Conservation (phyloP, 2,888 invertebrate genomes). For the Lutraria lutraria region DNA sequence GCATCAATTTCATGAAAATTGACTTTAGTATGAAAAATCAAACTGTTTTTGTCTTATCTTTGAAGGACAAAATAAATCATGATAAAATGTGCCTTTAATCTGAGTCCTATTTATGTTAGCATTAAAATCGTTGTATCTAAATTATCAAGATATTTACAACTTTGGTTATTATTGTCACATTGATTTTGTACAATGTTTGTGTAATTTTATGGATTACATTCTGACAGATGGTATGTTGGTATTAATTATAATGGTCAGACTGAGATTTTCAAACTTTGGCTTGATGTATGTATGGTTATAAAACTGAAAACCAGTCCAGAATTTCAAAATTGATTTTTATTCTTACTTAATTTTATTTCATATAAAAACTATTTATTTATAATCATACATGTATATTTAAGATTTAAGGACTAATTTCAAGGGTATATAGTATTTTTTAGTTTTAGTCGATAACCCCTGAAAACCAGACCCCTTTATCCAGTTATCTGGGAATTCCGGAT, state of each 20-base stretch:
- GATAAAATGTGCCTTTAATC: conserved; percentile 35
- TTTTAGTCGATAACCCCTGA: too few relatives aligned
- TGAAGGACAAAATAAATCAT: conserved; percentile 35
- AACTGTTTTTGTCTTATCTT: conserved; percentile 36
- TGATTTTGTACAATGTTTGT: not conserved
- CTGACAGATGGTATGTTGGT: not conserved
- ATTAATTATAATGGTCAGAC: not conserved
- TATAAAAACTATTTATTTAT: too few relatives aligned
- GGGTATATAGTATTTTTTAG: too few relatives aligned
- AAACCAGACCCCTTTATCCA: too few relatives aligned
- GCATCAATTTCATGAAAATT: too few relatives aligned
- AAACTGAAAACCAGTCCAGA: too few relatives aligned
- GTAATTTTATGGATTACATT: not conserved
- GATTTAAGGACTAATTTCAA: too few relatives aligned
- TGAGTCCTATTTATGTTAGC: conserved; percentile 36
- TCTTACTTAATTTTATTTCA: too few relatives aligned
- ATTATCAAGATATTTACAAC: conserved; percentile 19
- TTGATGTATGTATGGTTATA: not conserved
- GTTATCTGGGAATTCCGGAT: too few relatives aligned
- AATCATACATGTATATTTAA: too few relatives aligned
- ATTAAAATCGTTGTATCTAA: conserved; percentile 29
- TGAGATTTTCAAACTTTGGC: not conserved
- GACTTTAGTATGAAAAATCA: conserved; percentile 14
- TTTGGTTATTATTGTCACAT: not conserved
- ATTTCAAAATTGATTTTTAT: too few relatives aligned